Base-by-base conservation (phyloP, 2,888 invertebrate genomes). In the Drosophila diplacantha region DNA sequence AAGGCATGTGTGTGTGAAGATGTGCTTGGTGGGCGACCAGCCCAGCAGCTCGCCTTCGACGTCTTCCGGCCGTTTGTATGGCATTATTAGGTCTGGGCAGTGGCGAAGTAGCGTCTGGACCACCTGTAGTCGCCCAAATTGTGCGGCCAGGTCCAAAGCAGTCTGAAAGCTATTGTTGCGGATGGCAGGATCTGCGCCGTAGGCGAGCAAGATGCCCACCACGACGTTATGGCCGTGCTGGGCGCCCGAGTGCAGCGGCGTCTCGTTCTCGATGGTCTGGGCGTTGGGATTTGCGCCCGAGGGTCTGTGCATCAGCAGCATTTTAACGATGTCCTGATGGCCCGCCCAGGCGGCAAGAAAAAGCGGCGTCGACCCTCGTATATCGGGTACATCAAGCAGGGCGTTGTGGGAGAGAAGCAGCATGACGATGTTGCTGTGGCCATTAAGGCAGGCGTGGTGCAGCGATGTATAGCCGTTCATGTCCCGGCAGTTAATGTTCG, bases 261-360 rank as follows among this genome's bases (percentile, higher is more conserved):
- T 96, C 88, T 97, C 97, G 84, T 95, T 94, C 87, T 96, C 85
- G 20, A 75, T 81, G 1, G 85, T 85, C 60, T 85, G 93, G 90
- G 85, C 94, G 89, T 96, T 95, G 80, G 96, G 93, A 88, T 95
- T 94, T 75, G 95, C 94, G 57, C 93, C 92, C 22, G 93, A 92
- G 53, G 93, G 94, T 71, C 93, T 93, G 87, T 93, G 93, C 55
- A 92, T 93, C 55, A 97, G 91, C 71, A 98, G 91, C 89, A 95
- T 91, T 74, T 93, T 91, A 67, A 97, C 96, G 73, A 97, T 94
- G 69, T 96, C 95, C 37, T 93, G 91, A 88, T 96, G 94, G 32
- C 97, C 97, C 57, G 95, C 95, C 96, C 97, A 98, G 55, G 97
- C 95, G 54, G 97, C 97, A 86, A 97, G 90, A 89, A 97, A 97